These are phyloP conservation scores for Gymnocypris eckloni DNA, from an alignment of 2,797 vertebrate species.

Conservation along the genomic window DNA sequence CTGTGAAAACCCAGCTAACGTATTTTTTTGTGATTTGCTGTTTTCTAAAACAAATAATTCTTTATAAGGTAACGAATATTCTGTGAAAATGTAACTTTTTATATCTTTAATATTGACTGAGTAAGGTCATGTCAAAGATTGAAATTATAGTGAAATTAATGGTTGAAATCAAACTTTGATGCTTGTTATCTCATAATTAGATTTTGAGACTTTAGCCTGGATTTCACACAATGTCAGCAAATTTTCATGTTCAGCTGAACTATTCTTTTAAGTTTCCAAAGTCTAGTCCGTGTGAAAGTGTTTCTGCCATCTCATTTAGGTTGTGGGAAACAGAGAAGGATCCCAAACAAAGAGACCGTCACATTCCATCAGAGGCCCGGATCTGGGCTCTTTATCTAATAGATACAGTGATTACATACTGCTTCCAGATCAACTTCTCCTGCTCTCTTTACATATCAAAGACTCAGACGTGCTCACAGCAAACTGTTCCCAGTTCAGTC, in stretches of 20 bases:
- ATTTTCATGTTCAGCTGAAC: not conserved
- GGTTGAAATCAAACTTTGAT: too few species aligned
- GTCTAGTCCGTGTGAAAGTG: not conserved
- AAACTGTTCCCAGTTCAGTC: constrained; percentile 32
- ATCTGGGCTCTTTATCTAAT: constrained; percentile 6
- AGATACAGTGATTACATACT: constrained; percentile 1
- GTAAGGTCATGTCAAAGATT: too few species aligned
- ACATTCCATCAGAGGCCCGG: constrained; percentile 37
- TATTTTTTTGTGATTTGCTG: too few species aligned
- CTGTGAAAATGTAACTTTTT: too few species aligned
- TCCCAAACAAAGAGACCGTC: constrained; percentile 35
- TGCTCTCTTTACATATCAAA: not conserved
- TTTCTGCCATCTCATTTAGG: constrained; percentile 8
- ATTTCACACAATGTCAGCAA: not conserved
- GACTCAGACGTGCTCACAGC: not conserved
- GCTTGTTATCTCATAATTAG: too few species aligned
- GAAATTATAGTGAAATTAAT: too few species aligned
- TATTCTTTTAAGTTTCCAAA: not conserved
- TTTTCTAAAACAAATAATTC: too few species aligned
- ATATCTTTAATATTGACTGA: too few species aligned
- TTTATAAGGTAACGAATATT: too few species aligned
- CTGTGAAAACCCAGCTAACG: too few species aligned
- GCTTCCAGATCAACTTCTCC: constrained; percentile 5
- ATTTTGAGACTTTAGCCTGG: too few species aligned
- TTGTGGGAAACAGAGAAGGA: constrained; percentile 22